Evolutionary conservation across 2,113 vertebrate species (phyloP), one percentile per base, ranked within the genome.

Genomic region (Notothenia coriiceps): DNA sequence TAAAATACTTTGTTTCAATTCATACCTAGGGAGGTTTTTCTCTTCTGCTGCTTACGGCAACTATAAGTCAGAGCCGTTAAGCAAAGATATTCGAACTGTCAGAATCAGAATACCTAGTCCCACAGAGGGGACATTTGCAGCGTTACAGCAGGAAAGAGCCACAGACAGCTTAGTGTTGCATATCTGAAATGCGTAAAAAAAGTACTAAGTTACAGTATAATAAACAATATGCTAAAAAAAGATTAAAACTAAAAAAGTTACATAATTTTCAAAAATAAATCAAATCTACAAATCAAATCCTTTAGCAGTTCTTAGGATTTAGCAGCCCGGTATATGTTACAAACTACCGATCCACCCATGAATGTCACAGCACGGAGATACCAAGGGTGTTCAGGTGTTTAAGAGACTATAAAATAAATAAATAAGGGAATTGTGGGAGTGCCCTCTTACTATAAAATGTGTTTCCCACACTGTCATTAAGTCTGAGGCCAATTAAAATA

Each of bases 1-100:
- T 78, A 11, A 52, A 80, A 57, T 70, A 46, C 60, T 86, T 74
- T 57, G 61, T 55, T 70, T 88, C 64, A 63, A 54, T 40, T 80
- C 43, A 0, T 12, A 65, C 68, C 52, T 61, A 52, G 47, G 29
- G 29, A 78, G 62, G 63, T 18, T 76, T 79, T 80, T 55, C 46
- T 83, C 49, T 57, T 35, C 47, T 64, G 43, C 44, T 10, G 6
- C 18, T 50, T 6, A 68, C 20, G 35, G 8, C 51, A 22, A 54
- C 44, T 59, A 44, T 43, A 51, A 83, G 54, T 82, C 43, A 57
- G 54, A 68, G 33, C 60, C n/a, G 5, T 17, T 29, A 29, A 29
- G 29, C 29, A 55, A 29, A 46, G 47, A 0, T 43, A 11, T 33
- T 40, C 8, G 35, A 6, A 40, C 35, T 40, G 52, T 18, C 11